phyloP scores from a whole-genome alignment of 2,797 vertebrate species.

The Danio aesculapii region DNA sequence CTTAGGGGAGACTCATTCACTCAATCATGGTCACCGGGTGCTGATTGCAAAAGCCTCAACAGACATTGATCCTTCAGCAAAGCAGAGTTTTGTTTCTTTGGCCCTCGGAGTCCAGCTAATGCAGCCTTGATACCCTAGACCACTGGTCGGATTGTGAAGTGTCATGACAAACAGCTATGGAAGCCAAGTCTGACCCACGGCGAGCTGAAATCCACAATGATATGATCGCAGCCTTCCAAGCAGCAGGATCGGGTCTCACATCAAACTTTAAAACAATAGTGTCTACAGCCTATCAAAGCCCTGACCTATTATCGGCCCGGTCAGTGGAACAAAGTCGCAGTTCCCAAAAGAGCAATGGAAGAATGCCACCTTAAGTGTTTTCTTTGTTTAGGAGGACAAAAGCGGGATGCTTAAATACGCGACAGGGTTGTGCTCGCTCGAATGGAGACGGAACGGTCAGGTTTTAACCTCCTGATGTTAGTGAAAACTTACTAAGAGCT shows the following conservation, averaged over 20 bases:
- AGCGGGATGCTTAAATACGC: constrained; percentile 63
- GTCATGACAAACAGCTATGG: constrained; percentile 76
- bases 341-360: constrained; percentile 53
- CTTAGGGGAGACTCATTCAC: constrained; percentile 82
- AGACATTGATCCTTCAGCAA: constrained; percentile 87
- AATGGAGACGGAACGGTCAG: constrained; percentile 47
- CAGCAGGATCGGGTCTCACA: constrained; percentile 73
- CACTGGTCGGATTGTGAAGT: constrained; percentile 64
- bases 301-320: constrained; percentile 53
- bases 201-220: constrained; percentile 69
- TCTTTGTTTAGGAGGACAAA: constrained; percentile 57
- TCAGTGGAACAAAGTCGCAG: constrained; percentile 54
- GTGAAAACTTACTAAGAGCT: constrained; percentile 57
- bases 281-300: constrained; percentile 57
- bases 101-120: constrained; percentile 77
- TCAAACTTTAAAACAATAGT: constrained; percentile 74
- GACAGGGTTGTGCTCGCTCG: constrained; percentile 44
- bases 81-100: constrained; percentile 83
- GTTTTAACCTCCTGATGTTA: constrained; percentile 54
- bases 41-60: constrained; percentile 84
- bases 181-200: constrained; percentile 61
- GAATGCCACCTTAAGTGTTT: constrained; percentile 58
- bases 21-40: constrained; percentile 80
- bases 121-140: constrained; percentile 78
- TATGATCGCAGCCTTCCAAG: constrained; percentile 61